phyloP scores from a whole-genome alignment of 1,140 invertebrate species.

The Cyclina sinensis region DNA sequence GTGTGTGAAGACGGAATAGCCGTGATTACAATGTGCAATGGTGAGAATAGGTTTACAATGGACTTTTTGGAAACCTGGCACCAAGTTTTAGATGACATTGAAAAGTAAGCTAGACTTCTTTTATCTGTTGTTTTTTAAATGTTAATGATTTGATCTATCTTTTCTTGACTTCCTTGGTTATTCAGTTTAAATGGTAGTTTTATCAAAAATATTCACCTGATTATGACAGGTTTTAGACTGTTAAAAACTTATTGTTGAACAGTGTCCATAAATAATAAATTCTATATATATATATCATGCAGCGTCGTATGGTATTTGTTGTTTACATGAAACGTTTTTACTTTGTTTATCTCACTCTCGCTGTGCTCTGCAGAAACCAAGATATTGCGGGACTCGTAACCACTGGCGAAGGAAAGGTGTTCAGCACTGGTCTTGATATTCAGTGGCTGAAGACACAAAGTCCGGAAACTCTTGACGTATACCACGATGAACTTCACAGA shows the following conservation, averaged over 20 bases:
- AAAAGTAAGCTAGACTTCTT: not conserved
- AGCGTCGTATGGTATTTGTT: too few relatives aligned
- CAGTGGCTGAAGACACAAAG: not conserved
- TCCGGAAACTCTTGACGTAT: constrained; percentile 4
- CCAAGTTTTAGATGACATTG: constrained; percentile 4
- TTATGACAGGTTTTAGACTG: too few relatives aligned
- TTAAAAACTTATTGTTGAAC: too few relatives aligned
- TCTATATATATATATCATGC: too few relatives aligned
- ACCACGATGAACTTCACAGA: constrained; percentile 34
- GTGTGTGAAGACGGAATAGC: not conserved
- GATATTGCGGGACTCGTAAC: not conserved
- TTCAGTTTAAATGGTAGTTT: too few relatives aligned
- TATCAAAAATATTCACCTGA: too few relatives aligned
- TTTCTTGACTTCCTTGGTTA: too few relatives aligned
- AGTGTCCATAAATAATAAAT: too few relatives aligned
- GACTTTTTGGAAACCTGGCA: constrained; percentile 15
- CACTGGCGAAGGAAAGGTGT: constrained; percentile 28
- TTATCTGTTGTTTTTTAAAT: too few relatives aligned
- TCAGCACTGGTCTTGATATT: constrained; percentile 42
- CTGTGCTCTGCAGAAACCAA: not conserved
- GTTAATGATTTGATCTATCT: too few relatives aligned
- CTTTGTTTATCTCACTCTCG: too few relatives aligned
- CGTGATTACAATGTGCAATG: constrained; percentile 12
- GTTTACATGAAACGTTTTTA: too few relatives aligned
- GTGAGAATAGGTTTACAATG: constrained; percentile 37